These are phyloP conservation scores for Oceanites oceanicus DNA, from an alignment of 2,113 vertebrate genomes.

Conservation along the genomic window DNA sequence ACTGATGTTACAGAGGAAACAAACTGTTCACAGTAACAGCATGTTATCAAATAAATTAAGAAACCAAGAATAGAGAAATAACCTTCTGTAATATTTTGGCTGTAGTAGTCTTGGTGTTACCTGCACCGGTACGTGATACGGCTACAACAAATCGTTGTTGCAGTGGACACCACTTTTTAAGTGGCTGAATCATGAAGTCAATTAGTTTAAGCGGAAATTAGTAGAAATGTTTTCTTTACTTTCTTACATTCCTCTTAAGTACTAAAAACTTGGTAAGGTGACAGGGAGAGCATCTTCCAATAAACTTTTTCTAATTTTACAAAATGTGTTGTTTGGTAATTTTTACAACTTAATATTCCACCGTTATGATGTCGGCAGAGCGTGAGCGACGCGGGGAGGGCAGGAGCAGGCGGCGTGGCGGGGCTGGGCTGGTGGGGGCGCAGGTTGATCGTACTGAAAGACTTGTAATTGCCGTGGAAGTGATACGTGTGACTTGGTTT, in stretches of 20 bases:
- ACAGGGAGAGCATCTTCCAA: neutral
- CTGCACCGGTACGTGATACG: neutral
- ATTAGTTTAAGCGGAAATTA: neutral
- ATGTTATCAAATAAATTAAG: neutral
- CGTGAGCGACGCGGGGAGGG: neutral
- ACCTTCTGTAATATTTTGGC: neutral
- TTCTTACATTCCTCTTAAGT: neutral
- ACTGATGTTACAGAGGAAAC: neutral
- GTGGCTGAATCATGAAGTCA: neutral
- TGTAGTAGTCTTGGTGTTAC: neutral
- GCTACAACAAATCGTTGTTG: neutral
- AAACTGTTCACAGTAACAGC: neutral
- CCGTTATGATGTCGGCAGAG: rapidly evolving
- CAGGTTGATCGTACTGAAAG: neutral
- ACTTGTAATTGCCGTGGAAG: neutral
- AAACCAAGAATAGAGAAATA: neutral
- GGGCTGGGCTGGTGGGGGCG: neutral
- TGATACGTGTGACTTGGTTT: neutral
- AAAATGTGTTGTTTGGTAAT: no score
- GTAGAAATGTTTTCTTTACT: neutral
- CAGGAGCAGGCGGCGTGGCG: neutral
- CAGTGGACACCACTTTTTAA: neutral
- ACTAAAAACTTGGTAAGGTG: neutral
- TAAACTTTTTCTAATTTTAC: neutral
- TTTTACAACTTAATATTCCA: neutral